phyloP scores from a whole-genome alignment of 2,113 vertebrate genomes.

The Lates calcarifer region DNA sequence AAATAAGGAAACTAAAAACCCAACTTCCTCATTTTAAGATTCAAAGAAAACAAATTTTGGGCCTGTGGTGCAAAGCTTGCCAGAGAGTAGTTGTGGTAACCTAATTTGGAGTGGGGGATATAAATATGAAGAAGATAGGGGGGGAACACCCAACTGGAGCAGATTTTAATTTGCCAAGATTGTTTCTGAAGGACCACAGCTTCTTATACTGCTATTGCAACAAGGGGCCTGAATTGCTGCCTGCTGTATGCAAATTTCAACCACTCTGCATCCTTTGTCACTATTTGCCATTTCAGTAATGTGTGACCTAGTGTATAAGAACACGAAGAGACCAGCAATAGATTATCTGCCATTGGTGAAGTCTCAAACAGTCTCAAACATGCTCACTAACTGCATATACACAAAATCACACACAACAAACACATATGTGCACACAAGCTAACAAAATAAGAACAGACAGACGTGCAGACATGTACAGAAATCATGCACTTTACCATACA shows the following conservation, averaged over 20 bases:
- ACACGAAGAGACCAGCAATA: not conserved
- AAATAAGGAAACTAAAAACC: not conserved
- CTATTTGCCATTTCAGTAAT: not conserved
- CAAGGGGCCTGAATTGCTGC: not conserved
- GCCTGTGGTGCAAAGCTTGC: not conserved
- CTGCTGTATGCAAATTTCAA: not conserved
- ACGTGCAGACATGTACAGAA: not conserved
- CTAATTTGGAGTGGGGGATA: not conserved
- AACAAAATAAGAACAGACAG: too few species aligned
- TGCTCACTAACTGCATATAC: not conserved
- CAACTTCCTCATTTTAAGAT: not conserved
- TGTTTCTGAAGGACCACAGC: not conserved
- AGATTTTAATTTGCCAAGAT: not conserved
- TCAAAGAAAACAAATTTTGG: not conserved
- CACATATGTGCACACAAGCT: not conserved
- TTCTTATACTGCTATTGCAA: not conserved
- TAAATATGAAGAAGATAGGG: not conserved
- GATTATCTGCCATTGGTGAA: not conserved
- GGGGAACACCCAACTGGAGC: not conserved
- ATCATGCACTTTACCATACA: too few species aligned
- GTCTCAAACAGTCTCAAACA: too few species aligned
- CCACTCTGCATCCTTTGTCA: not conserved
- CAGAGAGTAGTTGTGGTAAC: constrained; percentile 4
- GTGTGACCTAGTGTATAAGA: not conserved
- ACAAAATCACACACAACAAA: not conserved